Base-by-base conservation (phyloP, 1,140 invertebrate species). In the Drosophila pallidifrons region DNA sequence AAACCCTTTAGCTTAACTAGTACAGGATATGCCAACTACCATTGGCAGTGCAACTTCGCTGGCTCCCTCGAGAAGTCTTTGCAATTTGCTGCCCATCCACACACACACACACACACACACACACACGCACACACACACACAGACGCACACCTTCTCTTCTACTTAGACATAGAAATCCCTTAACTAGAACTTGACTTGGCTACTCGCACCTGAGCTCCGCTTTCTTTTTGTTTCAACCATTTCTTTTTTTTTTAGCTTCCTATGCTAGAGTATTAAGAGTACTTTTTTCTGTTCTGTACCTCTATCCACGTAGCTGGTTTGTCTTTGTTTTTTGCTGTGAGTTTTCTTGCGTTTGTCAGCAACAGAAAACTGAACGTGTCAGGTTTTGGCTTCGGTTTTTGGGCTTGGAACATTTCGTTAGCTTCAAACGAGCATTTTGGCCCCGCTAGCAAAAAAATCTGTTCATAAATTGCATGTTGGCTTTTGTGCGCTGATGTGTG, bases 381-480 rank as follows among this genome's bases (percentile, higher is more conserved):
- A 61, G 66, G 38, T 68, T 25, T 25, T 49, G 76, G 67, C 68
- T 51, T 52, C 32, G 66, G 25, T 51, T 61, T 46, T 64, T 58
- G 41, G 58, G 73, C 70, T 63, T 80, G 75, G 64, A 75, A 75
- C 83, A 79, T 88, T 87, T 77, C 69, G 82, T 88, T 77, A 74
- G 83, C 68, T 87, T 87, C 83, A 88, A 88, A 82, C 83, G 80
- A 88, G 82, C 82, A 88, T 88, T 87, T 87, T 66, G 85, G 74
- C 81, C 82, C 85, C 85, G 74, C 77, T 41, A 78, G 85, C 81
- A 89, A 89, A 87, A 25, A 87, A 81, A 57, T 69, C 83, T 83
- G 83, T 87, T 89, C 83, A 88, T 89, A 88, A 89, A 88, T 88
- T 88, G 83, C 83, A 88, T 88, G 83, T 88, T 89, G 80, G 85